A percentile compares a stretch with the other conserved stretches of the same genome.
These are phyloP conservation scores for Tholera decimalis DNA, from an alignment of 2,888 invertebrate genomes.

Conservation along the genomic window DNA sequence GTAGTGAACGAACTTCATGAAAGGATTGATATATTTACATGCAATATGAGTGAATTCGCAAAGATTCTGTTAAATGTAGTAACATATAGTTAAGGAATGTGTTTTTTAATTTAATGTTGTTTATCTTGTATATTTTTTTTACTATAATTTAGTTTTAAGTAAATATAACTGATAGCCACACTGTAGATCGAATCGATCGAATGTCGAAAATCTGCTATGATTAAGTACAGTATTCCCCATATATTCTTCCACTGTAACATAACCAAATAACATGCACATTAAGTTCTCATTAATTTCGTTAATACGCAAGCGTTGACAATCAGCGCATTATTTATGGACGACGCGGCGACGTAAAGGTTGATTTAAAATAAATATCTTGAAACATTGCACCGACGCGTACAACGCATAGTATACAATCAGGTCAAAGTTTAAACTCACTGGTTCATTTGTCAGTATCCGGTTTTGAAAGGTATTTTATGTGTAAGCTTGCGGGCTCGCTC, in stretches of 20 bases:
- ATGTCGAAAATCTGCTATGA: constrained; percentile 7
- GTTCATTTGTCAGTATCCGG: constrained; percentile 10
- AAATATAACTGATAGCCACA: too few species aligned
- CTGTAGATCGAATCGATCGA: too few species aligned
- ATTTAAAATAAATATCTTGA: constrained; percentile 38
- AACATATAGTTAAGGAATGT: too few species aligned
- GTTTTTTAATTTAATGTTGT: too few species aligned
- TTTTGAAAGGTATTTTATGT: constrained; percentile 2
- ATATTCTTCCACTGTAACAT: constrained; percentile 5
- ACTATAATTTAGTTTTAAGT: too few species aligned
- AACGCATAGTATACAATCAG: constrained; percentile 15
- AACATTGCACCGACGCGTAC: constrained; percentile 22
- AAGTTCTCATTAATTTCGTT: constrained; percentile 35
- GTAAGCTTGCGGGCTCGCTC: neutral
- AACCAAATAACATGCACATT: constrained; percentile 42
- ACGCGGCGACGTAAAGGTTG: constrained; percentile 57
- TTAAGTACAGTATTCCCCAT: neutral
- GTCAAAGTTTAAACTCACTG: constrained; percentile 8
- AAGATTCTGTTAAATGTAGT: too few species aligned
- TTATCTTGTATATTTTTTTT: too few species aligned
- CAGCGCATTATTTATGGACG: constrained; percentile 45
- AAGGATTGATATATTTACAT: too few species aligned
- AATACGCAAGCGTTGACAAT: constrained; percentile 47
- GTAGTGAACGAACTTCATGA: too few species aligned
- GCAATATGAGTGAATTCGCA: too few species aligned